These are phyloP conservation scores for Lucilia cuprina DNA, from an alignment of 1,140 invertebrate species.

Conservation along the genomic window DNA sequence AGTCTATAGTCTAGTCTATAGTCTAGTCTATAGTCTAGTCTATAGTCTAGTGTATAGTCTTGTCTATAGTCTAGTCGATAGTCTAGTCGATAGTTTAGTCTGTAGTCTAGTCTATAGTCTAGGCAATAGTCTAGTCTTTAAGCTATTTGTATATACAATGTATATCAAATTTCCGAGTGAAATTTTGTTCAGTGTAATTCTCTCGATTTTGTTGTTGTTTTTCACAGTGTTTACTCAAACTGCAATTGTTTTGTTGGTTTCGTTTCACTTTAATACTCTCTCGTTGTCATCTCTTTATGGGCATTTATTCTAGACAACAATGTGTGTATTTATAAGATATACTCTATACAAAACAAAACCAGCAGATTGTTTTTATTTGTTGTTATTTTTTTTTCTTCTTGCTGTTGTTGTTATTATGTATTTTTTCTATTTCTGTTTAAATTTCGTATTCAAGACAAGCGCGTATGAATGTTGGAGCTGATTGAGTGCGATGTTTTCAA, in stretches of 20 bases:
- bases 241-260: neutral
- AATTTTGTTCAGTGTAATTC: neutral
- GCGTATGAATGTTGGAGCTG: constrained; percentile 8
- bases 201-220: neutral
- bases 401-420: neutral
- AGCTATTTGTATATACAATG: too few relatives aligned
- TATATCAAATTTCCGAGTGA: too few relatives aligned
- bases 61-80: too few relatives aligned
- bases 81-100: too few relatives aligned
- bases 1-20: too few relatives aligned
- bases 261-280: neutral
- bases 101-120: too few relatives aligned
- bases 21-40: too few relatives aligned
- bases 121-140: too few relatives aligned
- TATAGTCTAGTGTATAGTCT: too few relatives aligned
- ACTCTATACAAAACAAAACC: neutral
- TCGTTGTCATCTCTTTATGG: too few relatives aligned
- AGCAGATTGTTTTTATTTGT: neutral
- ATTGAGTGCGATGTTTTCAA: neutral
- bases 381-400: neutral
- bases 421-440: neutral
- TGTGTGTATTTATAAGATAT: neutral
- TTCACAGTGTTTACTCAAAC: neutral
- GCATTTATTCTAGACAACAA: neutral
- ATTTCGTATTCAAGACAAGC: neutral